Conservation (phyloP, 2,113 vertebrate species). For the Gambusia holbrooki region DNA sequence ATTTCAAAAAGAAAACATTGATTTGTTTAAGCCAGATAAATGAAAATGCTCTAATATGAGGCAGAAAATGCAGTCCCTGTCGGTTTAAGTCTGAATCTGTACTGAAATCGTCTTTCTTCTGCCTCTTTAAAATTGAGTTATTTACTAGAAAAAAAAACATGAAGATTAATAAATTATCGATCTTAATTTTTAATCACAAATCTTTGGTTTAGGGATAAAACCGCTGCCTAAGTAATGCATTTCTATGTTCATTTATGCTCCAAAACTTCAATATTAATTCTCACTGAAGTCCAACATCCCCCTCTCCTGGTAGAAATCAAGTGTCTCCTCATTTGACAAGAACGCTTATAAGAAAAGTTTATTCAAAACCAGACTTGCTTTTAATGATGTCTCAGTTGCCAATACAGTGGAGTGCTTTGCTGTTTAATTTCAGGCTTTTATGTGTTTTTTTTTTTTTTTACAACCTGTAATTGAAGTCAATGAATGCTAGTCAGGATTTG, state of each 20-base stretch:
- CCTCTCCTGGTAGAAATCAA: conserved; percentile 57
- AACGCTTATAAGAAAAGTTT: background rate
- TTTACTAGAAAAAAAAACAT: background rate
- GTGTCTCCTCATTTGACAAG: background rate
- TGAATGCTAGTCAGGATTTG: background rate
- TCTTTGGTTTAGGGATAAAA: background rate
- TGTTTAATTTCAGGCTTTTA: background rate
- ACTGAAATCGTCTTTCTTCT: background rate
- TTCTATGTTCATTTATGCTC: conserved; percentile 7
- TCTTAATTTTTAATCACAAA: background rate
- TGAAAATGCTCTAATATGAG: conserved; percentile 4
- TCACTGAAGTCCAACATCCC: conserved; percentile 38
- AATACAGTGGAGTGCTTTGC: background rate
- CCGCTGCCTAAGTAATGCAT: background rate
- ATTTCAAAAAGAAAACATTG: conserved; percentile 11
- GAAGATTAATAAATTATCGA: background rate
- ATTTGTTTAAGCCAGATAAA: background rate
- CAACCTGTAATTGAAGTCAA: background rate
- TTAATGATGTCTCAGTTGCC: conserved; percentile 9
- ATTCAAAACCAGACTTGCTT: conserved; percentile 6
- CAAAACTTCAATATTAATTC: background rate
- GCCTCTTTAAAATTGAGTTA: background rate
- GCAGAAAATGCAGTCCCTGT: background rate
- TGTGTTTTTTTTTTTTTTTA: background rate
- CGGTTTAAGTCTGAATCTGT: background rate